Base-by-base conservation (phyloP, 2,113 vertebrate genomes). In the Pholis gunnellus region DNA sequence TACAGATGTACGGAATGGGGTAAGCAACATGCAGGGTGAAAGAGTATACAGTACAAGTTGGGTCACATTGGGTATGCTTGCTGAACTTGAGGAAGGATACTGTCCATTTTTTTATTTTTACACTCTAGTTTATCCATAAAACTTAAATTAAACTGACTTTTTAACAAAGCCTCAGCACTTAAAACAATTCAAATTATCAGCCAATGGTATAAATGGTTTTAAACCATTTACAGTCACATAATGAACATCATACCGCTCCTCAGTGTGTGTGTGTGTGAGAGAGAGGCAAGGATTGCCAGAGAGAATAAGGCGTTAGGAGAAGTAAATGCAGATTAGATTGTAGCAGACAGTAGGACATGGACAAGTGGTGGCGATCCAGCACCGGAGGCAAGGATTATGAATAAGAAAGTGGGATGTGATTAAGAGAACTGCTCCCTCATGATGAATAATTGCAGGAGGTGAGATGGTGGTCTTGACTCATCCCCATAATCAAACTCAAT, bases 361-460 rank as follows among this genome's bases (percentile, higher is more conserved):
- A 78, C 50, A 78, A 86, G 69, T 79, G 74, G 85, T 87, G 79
- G 76, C 70, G 56, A 86, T 89, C 74, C 85, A 83, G 70, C 72
- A 85, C 76, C 8, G 0, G 79, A 87, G 73, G 83, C 63, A 29
- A 76, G 71, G 77, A 85, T 73, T 80, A 64, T 79, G 72, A 91
- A 76, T 84, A 81, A 81, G 72, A 81, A 78, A 66, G 8, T 40
- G 38, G 25, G 65, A 56, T 78, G 75, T 74, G 72, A 57, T 80
- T 70, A 59, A 74, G 42, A 74, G 34, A 71, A 72, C 48, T 54
- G 64, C 82, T 67, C 64, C 6, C 64, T 76, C 71, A 63, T 82
- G 75, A 82, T 85, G 65, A 88, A 85, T 86, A 82, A 86, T 82
- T 84, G 66, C 44, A 54, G 40, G 22, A 18, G 42, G n/a, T 57